A percentile compares a stretch with the other conserved stretches of the same genome.
phyloP scores from a whole-genome alignment of 2,888 invertebrate species.

The Drosophila monieri region DNA sequence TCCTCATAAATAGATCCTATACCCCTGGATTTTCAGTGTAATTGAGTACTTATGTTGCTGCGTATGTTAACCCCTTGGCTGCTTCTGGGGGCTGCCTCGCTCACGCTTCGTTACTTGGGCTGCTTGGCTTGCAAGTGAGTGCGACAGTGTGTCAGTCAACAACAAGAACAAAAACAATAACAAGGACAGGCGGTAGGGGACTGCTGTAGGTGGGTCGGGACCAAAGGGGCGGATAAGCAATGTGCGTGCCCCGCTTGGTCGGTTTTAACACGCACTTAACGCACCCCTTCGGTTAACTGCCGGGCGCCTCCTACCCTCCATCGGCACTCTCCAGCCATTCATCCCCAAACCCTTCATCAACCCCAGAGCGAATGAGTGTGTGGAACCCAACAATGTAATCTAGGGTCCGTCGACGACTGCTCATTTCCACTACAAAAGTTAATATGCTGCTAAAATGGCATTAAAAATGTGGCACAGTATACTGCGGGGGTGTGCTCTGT shows the following conservation, averaged over 20 bases:
- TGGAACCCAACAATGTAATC: constrained; percentile 61
- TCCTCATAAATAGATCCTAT: no score
- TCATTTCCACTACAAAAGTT: constrained; percentile 77
- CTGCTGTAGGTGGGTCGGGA: background rate
- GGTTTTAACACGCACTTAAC: constrained; percentile 72
- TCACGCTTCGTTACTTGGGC: constrained; percentile 63
- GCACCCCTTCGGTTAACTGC: constrained; percentile 29
- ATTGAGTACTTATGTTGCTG: constrained; percentile 45
- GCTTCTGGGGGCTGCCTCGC: constrained; percentile 39
- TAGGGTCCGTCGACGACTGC: constrained; percentile 55
- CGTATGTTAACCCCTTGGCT: constrained; percentile 47
- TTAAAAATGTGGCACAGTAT: constrained; percentile 51
- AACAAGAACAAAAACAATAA: constrained; percentile 2
- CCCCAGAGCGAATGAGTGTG: constrained; percentile 22
- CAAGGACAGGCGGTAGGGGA: constrained; percentile 22
- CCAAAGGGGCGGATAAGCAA: constrained; percentile 45
- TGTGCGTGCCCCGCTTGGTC: constrained; percentile 70
- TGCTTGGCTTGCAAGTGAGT: constrained; percentile 43
- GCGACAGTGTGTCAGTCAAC: constrained; percentile 58
- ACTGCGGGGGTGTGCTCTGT: constrained; percentile 7
- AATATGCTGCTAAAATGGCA: constrained; percentile 79
- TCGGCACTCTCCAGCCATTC: no score
- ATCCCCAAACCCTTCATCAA: background rate
- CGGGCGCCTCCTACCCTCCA: background rate
- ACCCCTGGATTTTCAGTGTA: constrained; percentile 21